Evolutionary conservation across 2,113 vertebrate species (phyloP).

Genomic region (Trachemys scripta): DNA sequence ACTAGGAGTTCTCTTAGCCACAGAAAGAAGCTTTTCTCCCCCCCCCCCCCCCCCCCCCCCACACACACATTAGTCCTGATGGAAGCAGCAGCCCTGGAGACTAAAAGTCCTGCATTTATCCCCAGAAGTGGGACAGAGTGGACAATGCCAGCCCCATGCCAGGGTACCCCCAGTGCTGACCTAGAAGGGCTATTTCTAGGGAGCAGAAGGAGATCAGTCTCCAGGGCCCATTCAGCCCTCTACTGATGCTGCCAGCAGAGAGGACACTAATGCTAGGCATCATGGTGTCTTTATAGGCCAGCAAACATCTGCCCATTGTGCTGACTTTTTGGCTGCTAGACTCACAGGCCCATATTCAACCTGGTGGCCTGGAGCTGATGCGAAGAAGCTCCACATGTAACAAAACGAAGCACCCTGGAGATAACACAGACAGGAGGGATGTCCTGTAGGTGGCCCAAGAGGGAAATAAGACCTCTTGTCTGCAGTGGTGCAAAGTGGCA

Average conservation of each 20-base stretch:
- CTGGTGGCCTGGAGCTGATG: too few species aligned
- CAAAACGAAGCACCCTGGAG: too few species aligned
- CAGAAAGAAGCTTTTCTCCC: conserved; percentile 62
- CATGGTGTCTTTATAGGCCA: not conserved
- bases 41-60: not conserved
- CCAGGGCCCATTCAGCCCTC: not conserved
- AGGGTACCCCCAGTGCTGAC: not conserved
- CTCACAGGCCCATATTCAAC: not conserved
- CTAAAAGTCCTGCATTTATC: not conserved
- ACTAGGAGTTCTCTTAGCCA: conserved; percentile 13
- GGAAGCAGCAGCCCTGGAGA: conserved; percentile 1
- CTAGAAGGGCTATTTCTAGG: not conserved
- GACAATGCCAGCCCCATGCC: not conserved
- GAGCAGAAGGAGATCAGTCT: not conserved
- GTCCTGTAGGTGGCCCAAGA: not conserved
- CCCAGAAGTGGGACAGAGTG: fast-evolving
- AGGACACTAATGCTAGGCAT: not conserved
- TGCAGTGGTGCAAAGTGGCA: not conserved
- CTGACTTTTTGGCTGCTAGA: not conserved
- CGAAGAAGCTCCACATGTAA: too few species aligned
- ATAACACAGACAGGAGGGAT: too few species aligned
- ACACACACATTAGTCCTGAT: not conserved
- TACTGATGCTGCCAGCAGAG: not conserved
- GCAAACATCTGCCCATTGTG: not conserved
- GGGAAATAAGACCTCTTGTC: not conserved